These are phyloP conservation scores for Polyommatus icarus DNA, from an alignment of 2,888 invertebrate genomes.

Conservation along the genomic window DNA sequence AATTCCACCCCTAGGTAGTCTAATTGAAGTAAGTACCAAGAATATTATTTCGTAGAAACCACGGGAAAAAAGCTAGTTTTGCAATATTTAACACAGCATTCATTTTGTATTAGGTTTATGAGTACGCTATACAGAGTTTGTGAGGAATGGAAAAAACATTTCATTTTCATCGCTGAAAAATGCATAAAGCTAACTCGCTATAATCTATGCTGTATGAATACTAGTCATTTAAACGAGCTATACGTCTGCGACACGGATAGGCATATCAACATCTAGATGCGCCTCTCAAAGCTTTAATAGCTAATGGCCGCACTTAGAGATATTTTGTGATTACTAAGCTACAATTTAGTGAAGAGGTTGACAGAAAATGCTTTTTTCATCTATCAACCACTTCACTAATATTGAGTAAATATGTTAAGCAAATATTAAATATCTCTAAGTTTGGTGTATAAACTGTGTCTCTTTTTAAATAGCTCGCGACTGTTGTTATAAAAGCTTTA, in stretches of 20 bases:
- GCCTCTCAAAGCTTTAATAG: background rate
- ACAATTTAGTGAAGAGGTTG: background rate
- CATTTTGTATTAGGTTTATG: constrained; percentile 3
- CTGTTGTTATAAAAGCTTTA: too few species aligned
- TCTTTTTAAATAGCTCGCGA: too few species aligned
- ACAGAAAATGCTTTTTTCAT: too few species aligned
- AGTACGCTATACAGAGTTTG: constrained; percentile 8
- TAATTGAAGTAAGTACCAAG: too few species aligned
- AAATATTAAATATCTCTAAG: too few species aligned
- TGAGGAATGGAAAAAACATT: constrained; percentile 28
- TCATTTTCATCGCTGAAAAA: constrained; percentile 31
- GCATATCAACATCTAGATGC: background rate
- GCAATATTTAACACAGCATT: constrained; percentile 21
- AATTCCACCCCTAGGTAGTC: too few species aligned
- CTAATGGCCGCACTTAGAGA: background rate
- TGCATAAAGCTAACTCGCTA: constrained; percentile 25
- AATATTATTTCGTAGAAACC: too few species aligned
- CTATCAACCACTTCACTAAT: too few species aligned
- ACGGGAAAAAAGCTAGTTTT: background rate
- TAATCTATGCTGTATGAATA: constrained; percentile 32
- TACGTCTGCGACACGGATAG: background rate
- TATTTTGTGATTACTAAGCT: background rate
- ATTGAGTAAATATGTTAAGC: too few species aligned
- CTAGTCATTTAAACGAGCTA: constrained; percentile 31
- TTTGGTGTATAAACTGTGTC: too few species aligned